Percentiles rank a stretch among this genome's conserved stretches.
Evolutionary conservation across 2,888 invertebrate genomes (phyloP).

Genomic region (Ferrisia virgata): DNA sequence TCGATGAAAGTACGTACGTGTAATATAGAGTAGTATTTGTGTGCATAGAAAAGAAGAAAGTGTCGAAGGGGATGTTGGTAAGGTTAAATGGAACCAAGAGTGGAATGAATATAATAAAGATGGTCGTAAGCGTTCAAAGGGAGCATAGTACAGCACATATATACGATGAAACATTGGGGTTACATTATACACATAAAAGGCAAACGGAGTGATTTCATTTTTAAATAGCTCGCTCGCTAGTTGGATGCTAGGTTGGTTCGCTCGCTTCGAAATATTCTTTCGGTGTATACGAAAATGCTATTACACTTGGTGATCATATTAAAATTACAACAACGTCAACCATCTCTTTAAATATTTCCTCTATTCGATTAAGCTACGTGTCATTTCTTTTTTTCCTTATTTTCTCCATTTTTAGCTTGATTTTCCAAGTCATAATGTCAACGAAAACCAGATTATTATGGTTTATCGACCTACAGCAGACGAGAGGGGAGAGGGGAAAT

Average conservation of each 20-base stretch:
- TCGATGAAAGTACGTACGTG: background rate
- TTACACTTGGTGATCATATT: background rate
- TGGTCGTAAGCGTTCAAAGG: constrained; percentile 13
- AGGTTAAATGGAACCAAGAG: constrained; percentile 20
- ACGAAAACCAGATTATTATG: no score
- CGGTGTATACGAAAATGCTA: background rate
- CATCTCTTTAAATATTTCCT: background rate
- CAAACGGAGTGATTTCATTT: constrained; percentile 3
- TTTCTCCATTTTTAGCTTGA: background rate
- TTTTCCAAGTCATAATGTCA: no score
- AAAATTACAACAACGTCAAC: background rate
- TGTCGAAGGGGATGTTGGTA: constrained; percentile 12
- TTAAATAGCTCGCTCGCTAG: background rate
- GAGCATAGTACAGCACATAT: background rate
- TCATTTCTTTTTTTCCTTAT: background rate
- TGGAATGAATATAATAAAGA: constrained; percentile 30
- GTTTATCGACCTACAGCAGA: no score
- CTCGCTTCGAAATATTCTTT: background rate
- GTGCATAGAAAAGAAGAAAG: background rate
- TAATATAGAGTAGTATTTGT: no score
- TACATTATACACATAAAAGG: constrained; percentile 15
- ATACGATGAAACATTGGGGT: constrained; percentile 7
- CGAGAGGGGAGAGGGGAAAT: no score
- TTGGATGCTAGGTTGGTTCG: no score
- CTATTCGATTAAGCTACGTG: background rate